Base-by-base conservation (phyloP, 2,797 vertebrate species). In the Hafferia zeledoni region DNA sequence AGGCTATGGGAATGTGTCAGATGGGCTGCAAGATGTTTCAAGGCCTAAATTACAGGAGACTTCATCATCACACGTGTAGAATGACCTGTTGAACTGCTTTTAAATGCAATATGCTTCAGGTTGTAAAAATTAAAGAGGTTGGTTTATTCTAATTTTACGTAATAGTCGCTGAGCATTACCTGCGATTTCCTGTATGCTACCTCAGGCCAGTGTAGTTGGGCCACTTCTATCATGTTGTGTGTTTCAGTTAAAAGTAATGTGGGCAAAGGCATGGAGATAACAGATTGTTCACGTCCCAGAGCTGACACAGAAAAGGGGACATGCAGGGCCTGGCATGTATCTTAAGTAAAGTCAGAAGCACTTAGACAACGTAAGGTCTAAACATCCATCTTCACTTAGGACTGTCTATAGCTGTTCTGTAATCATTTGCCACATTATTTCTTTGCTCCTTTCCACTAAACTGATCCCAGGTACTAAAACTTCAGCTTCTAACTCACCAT, bases 91-190 rank as follows among this genome's bases (percentile, higher is more conserved):
- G 89, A 75, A 46, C 47, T 64, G 27, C 83, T 77, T 87, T 59
- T 59, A 86, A 95, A 82, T 70, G 27, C 55, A 83, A 17, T 83
- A 67, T 25, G n/a, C 74, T 94, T 83, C 19, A n/a, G 46, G 59
- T 33, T 76, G 24, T 93, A 82, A 81, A 94, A 94, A 53, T 50
- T n/a, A 56, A 56, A 67, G 71, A 68, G 28, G 35, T 72, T 75
- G 60, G 33, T 89, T 89, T 91, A 55, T 90, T 90, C 67, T 88
- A 50, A 53, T 78, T 63, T 90, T 81, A 50, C 35, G 12, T 89
- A 79, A 86, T 47, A 93, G 65, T 83, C 76, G 76, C 89, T 91
- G 74, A 93, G 83, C 52, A 31, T 82, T 56, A 93, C 63, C 72
- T 61, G 49, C 43, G 17, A 1, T 81, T 91, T 91, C 23, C 44